These are phyloP conservation scores for Caenorhabditis panamensis DNA, from an alignment of 2,888 invertebrate species.

Conservation along the genomic window DNA sequence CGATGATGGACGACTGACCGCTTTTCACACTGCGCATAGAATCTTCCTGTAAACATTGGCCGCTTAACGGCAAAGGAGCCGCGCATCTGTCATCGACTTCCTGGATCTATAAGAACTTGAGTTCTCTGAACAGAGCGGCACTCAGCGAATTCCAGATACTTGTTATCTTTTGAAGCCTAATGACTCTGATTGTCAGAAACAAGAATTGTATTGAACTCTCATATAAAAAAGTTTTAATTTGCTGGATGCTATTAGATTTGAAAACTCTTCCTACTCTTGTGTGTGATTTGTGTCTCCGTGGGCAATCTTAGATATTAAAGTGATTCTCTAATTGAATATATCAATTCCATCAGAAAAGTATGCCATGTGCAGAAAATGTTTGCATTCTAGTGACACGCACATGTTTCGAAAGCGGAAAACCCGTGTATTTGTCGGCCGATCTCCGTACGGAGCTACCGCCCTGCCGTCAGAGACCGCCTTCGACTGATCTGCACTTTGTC, in stretches of 20 bases:
- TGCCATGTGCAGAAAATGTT: conserved; percentile 44
- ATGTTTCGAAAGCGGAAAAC: conserved; percentile 62
- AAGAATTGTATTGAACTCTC: too few relatives aligned
- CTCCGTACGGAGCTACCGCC: conserved; percentile 49
- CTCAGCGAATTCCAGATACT: too few relatives aligned
- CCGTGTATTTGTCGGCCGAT: conserved; percentile 45
- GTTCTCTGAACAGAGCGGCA: background rate
- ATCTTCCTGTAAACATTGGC: conserved; percentile 58
- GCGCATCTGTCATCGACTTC: conserved; percentile 23
- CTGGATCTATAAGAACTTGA: conserved; percentile 35
- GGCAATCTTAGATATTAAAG: too few relatives aligned
- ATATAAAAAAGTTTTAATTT: too few relatives aligned
- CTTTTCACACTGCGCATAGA: conserved; percentile 55
- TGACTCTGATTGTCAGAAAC: too few relatives aligned
- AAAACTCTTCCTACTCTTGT: too few relatives aligned
- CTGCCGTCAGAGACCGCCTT: conserved; percentile 53
- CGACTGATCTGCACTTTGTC: conserved; percentile 49
- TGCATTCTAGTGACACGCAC: conserved; percentile 50
- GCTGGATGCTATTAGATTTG: too few relatives aligned
- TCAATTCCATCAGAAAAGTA: conserved; percentile 51
- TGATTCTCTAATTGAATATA: too few relatives aligned
- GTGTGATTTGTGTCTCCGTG: too few relatives aligned
- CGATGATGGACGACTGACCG: conserved; percentile 55
- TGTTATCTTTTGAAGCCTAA: too few relatives aligned
- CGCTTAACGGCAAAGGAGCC: conserved; percentile 41